These are phyloP conservation scores for Cephonodes hylas DNA, from an alignment of 2,888 invertebrate genomes.

Conservation along the genomic window DNA sequence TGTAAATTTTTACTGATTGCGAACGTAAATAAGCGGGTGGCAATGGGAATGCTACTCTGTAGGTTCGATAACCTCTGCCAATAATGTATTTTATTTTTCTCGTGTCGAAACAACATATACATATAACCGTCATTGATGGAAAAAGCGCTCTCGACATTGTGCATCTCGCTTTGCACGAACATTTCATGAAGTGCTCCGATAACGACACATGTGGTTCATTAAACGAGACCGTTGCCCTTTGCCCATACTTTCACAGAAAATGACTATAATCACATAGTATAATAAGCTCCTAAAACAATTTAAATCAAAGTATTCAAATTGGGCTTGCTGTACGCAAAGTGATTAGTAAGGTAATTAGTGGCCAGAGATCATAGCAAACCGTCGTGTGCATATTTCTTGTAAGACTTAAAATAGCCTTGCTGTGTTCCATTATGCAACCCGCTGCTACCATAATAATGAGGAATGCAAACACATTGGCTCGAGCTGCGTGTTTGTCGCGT, in stretches of 20 bases:
- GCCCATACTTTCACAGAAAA: conserved; percentile 17
- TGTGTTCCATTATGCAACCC: conserved; percentile 37
- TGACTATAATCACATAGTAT: neutral
- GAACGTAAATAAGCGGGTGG: conserved; percentile 56
- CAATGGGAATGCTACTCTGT: conserved; percentile 43
- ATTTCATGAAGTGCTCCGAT: conserved; percentile 21
- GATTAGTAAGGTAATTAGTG: neutral
- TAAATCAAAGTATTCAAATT: neutral
- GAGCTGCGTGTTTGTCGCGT: conserved; percentile 56
- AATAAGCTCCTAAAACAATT: neutral
- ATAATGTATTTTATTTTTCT: conserved; percentile 10
- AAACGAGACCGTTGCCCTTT: conserved; percentile 55
- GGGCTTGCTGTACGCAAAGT: neutral
- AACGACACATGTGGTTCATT: conserved; percentile 44
- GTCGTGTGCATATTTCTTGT: conserved; percentile 18
- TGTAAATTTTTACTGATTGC: conserved; percentile 70
- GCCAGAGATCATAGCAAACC: neutral
- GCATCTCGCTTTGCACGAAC: conserved; percentile 22
- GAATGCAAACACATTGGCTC: conserved; percentile 49
- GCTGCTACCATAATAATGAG: conserved; percentile 41
- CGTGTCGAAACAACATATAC: conserved; percentile 6
- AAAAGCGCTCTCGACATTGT: conserved; percentile 20
- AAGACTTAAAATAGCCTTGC: conserved; percentile 26
- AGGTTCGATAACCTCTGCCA: conserved; percentile 55
- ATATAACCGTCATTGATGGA: conserved; percentile 9